Evolutionary conservation across 1,140 invertebrate species (phyloP).

Genomic region (Drosophila bifasciata): DNA sequence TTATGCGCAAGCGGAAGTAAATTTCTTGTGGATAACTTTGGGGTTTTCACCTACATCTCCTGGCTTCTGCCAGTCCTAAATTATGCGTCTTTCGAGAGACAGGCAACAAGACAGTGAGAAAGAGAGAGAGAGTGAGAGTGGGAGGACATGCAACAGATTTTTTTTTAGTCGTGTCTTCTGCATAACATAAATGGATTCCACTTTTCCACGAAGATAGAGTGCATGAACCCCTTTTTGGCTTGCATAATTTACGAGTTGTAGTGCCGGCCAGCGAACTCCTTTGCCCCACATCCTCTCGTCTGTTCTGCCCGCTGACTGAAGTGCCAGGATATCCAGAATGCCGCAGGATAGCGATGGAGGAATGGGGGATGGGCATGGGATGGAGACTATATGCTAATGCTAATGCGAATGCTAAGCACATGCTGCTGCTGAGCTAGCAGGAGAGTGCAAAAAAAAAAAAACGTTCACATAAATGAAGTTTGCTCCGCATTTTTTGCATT

Average conservation of each 20-base stretch:
- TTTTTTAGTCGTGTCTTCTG: background rate
- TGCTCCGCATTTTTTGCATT: constrained; percentile 3
- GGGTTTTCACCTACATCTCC: background rate
- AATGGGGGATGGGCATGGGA: no score
- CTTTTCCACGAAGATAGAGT: constrained; percentile 14
- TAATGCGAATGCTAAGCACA: constrained; percentile 31
- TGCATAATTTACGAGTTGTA: constrained; percentile 38
- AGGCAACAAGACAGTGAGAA: constrained; percentile 37
- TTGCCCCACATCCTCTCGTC: background rate
- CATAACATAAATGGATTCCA: constrained; percentile 46
- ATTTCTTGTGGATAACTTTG: constrained; percentile 19
- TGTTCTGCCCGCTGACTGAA: no score
- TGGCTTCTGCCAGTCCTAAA: background rate
- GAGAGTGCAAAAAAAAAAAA: constrained; percentile 8
- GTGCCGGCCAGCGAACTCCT: constrained; percentile 1
- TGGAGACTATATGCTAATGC: constrained; percentile 27
- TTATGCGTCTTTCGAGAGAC: constrained; percentile 47
- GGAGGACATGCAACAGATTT: background rate
- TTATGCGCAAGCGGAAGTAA: constrained; percentile 31
- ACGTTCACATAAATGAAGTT: constrained; percentile 28
- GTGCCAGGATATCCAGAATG: no score
- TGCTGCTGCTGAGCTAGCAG: constrained; percentile 1
- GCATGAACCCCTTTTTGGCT: constrained; percentile 35
- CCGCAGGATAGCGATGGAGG: no score
- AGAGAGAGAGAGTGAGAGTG: constrained; percentile 39